phyloP scores from a whole-genome alignment of 2,888 invertebrate genomes.

The Tetramorium bicarinatum region DNA sequence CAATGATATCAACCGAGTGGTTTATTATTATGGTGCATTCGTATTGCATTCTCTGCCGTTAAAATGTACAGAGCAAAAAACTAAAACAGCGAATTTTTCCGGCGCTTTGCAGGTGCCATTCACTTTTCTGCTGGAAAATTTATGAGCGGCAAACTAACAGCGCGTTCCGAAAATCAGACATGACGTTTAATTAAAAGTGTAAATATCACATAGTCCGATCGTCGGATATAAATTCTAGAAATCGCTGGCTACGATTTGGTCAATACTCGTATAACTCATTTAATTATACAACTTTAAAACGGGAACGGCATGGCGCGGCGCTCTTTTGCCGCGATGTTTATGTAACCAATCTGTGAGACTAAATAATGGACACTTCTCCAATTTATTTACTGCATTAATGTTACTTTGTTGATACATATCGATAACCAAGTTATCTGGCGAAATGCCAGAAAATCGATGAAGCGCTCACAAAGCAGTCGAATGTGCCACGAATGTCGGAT shows the following conservation, averaged over 20 bases:
- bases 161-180: constrained; percentile 6
- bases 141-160: constrained; percentile 40
- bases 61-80: neutral
- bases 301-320: neutral
- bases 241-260: neutral
- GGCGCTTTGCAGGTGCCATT: constrained; percentile 13
- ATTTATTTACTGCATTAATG: constrained; percentile 3
- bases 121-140: constrained; percentile 34
- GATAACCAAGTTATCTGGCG: neutral
- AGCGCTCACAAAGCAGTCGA: neutral
- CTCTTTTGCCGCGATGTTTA: neutral
- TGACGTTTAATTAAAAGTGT: constrained; percentile 42
- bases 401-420: neutral
- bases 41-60: constrained; percentile 46
- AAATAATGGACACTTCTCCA: constrained; percentile 5
- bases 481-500: neutral
- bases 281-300: neutral
- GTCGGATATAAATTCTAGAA: constrained; percentile 32
- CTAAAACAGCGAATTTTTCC: constrained; percentile 21
- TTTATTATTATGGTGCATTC: constrained; percentile 51
- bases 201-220: constrained; percentile 3
- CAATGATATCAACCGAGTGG: constrained; percentile 41
- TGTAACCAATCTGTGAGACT: neutral
- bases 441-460: neutral
- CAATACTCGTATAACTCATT: constrained; percentile 27